Evolutionary conservation across 2,888 invertebrate species (phyloP).

Genomic region (Stenoptilia bipunctidactyla): DNA sequence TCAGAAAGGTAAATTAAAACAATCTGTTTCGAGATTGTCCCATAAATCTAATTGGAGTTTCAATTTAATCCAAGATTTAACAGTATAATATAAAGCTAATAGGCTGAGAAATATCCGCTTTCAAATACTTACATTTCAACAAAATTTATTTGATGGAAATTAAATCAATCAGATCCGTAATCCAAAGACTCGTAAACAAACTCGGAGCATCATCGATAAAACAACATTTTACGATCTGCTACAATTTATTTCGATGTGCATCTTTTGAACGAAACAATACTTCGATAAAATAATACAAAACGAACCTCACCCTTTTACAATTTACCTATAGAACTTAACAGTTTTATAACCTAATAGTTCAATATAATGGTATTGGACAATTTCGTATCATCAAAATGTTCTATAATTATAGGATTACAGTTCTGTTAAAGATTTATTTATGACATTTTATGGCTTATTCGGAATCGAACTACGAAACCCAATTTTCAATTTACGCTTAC

Average conservation of each 20-base stretch:
- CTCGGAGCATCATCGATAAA: constrained; percentile 47
- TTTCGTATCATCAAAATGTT: constrained; percentile 42
- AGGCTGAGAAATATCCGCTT: constrained; percentile 30
- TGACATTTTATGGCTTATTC: constrained; percentile 22
- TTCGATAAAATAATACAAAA: constrained; percentile 38
- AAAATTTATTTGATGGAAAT: constrained; percentile 49
- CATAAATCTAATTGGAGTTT: constrained; percentile 33
- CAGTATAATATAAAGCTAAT: constrained; percentile 42
- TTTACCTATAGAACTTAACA: constrained; percentile 16
- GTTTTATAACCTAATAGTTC: constrained; percentile 41
- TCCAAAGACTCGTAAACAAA: constrained; percentile 59
- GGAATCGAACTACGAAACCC: constrained; percentile 14
- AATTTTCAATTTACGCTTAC: constrained; percentile 2
- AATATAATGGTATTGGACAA: constrained; percentile 34
- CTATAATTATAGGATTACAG: constrained; percentile 29
- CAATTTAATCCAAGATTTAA: constrained; percentile 35
- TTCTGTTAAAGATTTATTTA: constrained; percentile 38
- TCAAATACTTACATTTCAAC: constrained; percentile 29
- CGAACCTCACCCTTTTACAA: constrained; percentile 29
- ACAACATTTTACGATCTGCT: constrained; percentile 56
- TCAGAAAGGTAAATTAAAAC: constrained; percentile 29
- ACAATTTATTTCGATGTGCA: constrained; percentile 51
- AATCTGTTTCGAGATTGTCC: constrained; percentile 12
- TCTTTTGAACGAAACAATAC: constrained; percentile 39
- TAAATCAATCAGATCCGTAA: constrained; percentile 63